Conservation (phyloP, 2,113 vertebrate genomes). For the Eubucco bourcierii region DNA sequence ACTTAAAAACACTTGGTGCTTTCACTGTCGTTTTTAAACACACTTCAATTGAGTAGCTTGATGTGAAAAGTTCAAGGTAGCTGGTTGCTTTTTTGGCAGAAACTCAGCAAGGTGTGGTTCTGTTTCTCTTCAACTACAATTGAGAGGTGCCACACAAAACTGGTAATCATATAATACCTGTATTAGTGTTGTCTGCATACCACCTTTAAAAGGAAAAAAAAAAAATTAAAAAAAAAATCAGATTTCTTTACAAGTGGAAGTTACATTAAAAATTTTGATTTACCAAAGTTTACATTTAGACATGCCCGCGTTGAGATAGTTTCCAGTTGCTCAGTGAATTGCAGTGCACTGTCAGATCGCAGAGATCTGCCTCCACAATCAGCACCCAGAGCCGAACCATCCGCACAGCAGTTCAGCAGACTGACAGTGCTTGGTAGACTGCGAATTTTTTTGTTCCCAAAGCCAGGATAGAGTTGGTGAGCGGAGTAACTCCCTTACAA, state of each 20-base stretch:
- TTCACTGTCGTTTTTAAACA: background rate
- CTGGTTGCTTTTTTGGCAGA: background rate
- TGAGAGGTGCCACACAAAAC: background rate
- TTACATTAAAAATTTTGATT: background rate
- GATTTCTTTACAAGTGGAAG: background rate
- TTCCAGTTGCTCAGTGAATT: background rate
- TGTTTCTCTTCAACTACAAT: background rate
- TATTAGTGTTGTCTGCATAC: background rate
- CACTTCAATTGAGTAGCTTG: background rate
- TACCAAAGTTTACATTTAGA: background rate
- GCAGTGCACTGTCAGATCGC: accelerated
- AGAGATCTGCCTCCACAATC: too few species aligned
- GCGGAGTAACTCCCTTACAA: too few species aligned
- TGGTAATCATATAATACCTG: background rate
- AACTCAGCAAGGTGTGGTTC: background rate
- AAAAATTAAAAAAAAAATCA: background rate
- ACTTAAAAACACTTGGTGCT: background rate
- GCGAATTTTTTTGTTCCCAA: too few species aligned
- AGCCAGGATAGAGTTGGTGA: too few species aligned
- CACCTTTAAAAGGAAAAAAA: background rate
- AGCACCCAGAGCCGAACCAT: too few species aligned
- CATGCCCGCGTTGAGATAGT: accelerated
- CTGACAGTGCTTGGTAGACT: too few species aligned
- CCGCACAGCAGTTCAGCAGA: too few species aligned
- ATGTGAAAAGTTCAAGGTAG: background rate